Conservation (phyloP, 2,113 vertebrate genomes). For the Fregata magnificens region DNA sequence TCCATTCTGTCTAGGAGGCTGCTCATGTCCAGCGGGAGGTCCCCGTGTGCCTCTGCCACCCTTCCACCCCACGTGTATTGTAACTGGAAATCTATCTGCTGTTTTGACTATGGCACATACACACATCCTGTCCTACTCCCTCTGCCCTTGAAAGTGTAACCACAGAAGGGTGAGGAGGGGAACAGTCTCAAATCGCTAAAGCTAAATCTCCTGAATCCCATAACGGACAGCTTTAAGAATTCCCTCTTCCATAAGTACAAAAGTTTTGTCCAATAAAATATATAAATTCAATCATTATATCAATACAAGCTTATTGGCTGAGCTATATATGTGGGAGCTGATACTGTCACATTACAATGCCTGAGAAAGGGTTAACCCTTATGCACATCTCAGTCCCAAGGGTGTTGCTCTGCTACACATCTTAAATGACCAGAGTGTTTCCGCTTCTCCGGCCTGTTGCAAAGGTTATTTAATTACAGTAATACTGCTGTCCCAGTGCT, state of each 20-base stretch:
- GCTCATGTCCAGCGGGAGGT: not conserved
- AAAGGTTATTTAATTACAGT: conserved; percentile 14
- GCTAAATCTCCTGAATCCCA: not conserved
- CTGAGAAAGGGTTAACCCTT: not conserved
- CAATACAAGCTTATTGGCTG: not conserved
- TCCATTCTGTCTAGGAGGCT: not conserved
- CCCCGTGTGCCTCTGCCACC: not conserved
- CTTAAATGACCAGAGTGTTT: not conserved
- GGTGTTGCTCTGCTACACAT: not conserved
- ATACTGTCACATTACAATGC: not conserved
- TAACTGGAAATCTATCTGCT: not conserved
- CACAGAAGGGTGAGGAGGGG: not conserved
- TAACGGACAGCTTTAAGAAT: not conserved
- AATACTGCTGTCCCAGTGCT: conserved; percentile 24
- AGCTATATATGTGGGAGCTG: not conserved
- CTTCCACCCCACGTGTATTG: not conserved
- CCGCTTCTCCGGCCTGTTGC: not conserved
- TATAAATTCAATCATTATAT: not conserved
- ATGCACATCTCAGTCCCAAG: not conserved
- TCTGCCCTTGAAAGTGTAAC: not conserved
- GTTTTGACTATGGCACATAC: not conserved
- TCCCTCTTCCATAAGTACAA: not conserved
- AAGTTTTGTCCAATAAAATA: not conserved
- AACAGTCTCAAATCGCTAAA: not conserved
- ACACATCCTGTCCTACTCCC: not conserved